Conservation (phyloP, 1,140 invertebrate species). For the Coenobita brevimanus region DNA sequence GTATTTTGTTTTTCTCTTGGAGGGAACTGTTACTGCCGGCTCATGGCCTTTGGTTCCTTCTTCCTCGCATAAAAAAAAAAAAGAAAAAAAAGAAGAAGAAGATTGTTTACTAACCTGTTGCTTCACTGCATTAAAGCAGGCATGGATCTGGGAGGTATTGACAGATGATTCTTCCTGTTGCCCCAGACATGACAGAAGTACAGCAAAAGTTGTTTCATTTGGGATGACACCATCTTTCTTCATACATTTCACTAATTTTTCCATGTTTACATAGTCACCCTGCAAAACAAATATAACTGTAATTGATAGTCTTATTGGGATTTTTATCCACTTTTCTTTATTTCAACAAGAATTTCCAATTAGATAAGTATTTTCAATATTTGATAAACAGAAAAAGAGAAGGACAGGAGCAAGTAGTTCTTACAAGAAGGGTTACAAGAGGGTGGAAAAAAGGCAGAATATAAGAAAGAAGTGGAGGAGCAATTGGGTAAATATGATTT, state of each 20-base stretch:
- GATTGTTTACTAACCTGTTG: constrained; percentile 11
- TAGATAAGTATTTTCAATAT: not conserved
- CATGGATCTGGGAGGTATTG: not conserved
- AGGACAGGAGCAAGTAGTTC: no score
- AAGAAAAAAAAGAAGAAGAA: not conserved
- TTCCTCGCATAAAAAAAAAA: no score
- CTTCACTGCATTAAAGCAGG: not conserved
- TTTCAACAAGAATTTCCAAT: not conserved
- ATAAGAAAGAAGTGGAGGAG: no score
- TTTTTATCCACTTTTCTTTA: not conserved
- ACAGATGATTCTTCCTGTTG: not conserved
- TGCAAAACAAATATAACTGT: not conserved
- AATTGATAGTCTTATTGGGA: not conserved
- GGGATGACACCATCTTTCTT: constrained; percentile 7
- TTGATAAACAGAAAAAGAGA: no score
- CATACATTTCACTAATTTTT: constrained; percentile 20
- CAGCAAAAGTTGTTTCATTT: constrained; percentile 10
- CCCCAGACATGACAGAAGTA: not conserved
- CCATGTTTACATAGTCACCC: constrained; percentile 14
- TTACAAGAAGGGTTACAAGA: no score
- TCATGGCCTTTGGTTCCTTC: no score
- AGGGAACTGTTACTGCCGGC: no score
- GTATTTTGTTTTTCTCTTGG: no score
- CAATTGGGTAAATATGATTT: no score
- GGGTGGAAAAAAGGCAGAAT: no score